Conservation (phyloP, 2,113 vertebrate species). For the Limnothrissa miodon region DNA sequence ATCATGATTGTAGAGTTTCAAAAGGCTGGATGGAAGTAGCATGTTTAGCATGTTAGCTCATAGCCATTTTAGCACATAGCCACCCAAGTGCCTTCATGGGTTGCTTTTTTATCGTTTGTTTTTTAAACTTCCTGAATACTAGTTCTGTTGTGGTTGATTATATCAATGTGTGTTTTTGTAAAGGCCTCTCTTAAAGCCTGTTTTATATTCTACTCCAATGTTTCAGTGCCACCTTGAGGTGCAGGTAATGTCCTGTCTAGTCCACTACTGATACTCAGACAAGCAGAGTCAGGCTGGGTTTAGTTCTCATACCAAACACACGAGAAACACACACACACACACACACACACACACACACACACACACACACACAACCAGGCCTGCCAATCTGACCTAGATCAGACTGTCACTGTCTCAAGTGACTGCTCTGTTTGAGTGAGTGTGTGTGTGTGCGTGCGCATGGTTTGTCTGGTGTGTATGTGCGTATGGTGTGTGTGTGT, state of each 20-base stretch:
- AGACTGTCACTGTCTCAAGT: too few relatives aligned
- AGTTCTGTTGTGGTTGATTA: not conserved
- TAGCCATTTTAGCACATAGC: not conserved
- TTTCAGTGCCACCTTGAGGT: not conserved
- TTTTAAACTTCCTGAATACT: not conserved
- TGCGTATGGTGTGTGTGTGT: too few relatives aligned
- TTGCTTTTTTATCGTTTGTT: not conserved
- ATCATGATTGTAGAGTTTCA: not conserved
- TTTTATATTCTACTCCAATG: not conserved
- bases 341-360: too few relatives aligned
- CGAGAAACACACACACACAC: too few relatives aligned
- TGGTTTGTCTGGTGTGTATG: too few relatives aligned
- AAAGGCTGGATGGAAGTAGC: not conserved
- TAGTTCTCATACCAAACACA: too few relatives aligned
- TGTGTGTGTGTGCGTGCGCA: not conserved
- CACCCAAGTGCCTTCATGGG: not conserved
- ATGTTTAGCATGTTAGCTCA: not conserved
- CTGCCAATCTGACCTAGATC: too few relatives aligned
- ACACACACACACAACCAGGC: too few relatives aligned
- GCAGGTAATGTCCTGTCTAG: too few relatives aligned
- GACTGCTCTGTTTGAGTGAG: not conserved
- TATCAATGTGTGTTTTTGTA: not conserved
- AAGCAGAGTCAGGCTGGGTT: too few relatives aligned
- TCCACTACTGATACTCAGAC: too few relatives aligned
- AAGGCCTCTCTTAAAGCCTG: not conserved